Evolutionary conservation across 2,888 invertebrate species (phyloP), one percentile per base, ranked within the genome.

Genomic region (Meteorus colon): DNA sequence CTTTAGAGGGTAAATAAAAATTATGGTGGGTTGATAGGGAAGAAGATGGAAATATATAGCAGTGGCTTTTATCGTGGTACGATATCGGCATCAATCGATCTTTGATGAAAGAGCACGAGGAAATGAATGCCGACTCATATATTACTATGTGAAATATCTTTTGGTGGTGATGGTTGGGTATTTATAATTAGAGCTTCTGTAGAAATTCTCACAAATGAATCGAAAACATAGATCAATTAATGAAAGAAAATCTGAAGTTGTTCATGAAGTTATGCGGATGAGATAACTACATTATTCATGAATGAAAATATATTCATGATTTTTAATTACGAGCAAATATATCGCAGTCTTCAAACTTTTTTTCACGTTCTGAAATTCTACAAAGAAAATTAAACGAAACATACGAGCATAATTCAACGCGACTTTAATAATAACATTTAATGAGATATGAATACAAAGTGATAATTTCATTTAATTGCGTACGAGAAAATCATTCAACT

Each of bases 101-200:
- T 77, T 72, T 65, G 74, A 74, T 77, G 66, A 70, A 79, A 74
- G 68, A 76, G 79, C 76, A 80, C 79, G 77, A 80, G 80, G 77
- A 77, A 79, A 74, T 79, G 76, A 79, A 79, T 78, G 72, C 78
- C 74, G 19, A 37, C 59, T 70, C 12, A 59, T 59, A 55, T 55
- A 55, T 55, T 34, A 70, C 59, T 34, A 41, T 75, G 31, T 71
- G 71, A 73, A 82, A 79, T 55, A 55, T 79, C 77, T 80, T 85
- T 87, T 86, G 87, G 87, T 88, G 87, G 87, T 88, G 87, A 88
- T 87, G 87, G 87, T 88, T 87, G 83, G 86, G 84, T 84, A 84
- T 84, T 84, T 84, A 84, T 82, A 84, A 6, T 82, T 84, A 81
- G 27, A 69, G 37, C 4, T n/a, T 70, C 51, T 51, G 27, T 34